Evolutionary conservation across 2,888 invertebrate genomes (phyloP).

Genomic region (Heterodera filipjevi): DNA sequence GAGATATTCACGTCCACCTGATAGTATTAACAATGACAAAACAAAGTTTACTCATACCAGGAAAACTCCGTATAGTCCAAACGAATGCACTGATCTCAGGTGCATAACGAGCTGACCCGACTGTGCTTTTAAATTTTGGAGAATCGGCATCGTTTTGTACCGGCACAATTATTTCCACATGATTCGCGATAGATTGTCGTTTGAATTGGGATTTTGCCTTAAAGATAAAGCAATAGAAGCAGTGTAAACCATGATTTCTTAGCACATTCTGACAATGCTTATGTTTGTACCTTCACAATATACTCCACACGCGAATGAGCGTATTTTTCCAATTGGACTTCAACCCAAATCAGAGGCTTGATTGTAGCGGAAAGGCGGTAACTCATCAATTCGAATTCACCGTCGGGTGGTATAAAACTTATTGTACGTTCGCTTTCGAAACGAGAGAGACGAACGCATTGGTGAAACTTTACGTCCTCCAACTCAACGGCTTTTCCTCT

Average conservation of each 20-base stretch:
- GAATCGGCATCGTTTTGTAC: constrained; percentile 92
- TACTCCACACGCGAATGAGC: constrained; percentile 96
- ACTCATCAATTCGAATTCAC: constrained; percentile 98
- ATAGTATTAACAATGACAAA: not conserved
- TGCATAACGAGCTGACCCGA: constrained; percentile 81
- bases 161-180: constrained; percentile 93
- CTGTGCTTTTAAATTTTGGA: constrained; percentile 78
- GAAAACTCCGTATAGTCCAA: constrained; percentile 72
- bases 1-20: constrained; percentile 89
- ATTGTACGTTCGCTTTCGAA: constrained; percentile 96
- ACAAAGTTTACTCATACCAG: constrained; percentile 66
- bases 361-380: constrained; percentile 94
- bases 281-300: constrained; percentile 82
- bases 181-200: constrained; percentile 93
- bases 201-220: constrained; percentile 95
- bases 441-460: constrained; percentile 91
- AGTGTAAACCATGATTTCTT: too few relatives aligned
- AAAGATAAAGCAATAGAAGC: constrained; percentile 18
- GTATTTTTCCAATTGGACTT: constrained; percentile 95
- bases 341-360: constrained; percentile 97
- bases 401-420: constrained; percentile 92
- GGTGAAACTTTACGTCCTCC: constrained; percentile 98
- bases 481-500: constrained; percentile 91
- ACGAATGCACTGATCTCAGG: constrained; percentile 94
- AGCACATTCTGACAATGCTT: too few relatives aligned